A percentile compares a stretch with the other conserved stretches of the same genome.
These are phyloP conservation scores for Suillia variegata DNA, from an alignment of 2,888 invertebrate genomes.

Conservation along the genomic window DNA sequence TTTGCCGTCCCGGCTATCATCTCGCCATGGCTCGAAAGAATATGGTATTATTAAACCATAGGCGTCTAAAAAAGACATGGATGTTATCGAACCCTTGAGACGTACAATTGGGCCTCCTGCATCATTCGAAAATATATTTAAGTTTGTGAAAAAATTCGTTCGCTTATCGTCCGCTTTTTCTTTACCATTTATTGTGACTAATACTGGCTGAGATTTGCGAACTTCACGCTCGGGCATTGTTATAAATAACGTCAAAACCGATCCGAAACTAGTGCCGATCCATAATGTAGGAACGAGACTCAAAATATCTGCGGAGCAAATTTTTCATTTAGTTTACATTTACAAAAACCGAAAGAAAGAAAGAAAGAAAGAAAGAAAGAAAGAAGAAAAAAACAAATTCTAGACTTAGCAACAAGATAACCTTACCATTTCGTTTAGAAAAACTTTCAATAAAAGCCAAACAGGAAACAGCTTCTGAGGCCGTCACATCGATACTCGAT, in stretches of 20 bases:
- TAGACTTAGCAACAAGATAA: conserved; percentile 4
- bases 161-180: too few relatives aligned
- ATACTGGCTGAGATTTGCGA: conserved; percentile 83
- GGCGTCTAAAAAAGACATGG: conserved; percentile 95
- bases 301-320: conserved; percentile 73
- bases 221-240: conserved; percentile 80
- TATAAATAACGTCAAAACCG: conserved; percentile 91
- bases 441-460: conserved; percentile 95
- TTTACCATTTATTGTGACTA: conserved; percentile 86
- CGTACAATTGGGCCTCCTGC: conserved; percentile 94
- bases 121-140: too few relatives aligned
- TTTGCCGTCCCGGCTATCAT: conserved; percentile 71
- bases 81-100: conserved; percentile 92
- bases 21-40: conserved; percentile 91
- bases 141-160: too few relatives aligned
- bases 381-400: not conserved
- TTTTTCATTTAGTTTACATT: too few relatives aligned
- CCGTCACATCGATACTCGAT: conserved; percentile 97
- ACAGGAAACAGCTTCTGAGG: conserved; percentile 94
- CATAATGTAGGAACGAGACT: conserved; percentile 88
- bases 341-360: conserved; percentile 24
- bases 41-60: conserved; percentile 90
- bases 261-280: conserved; percentile 97
- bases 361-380: too few relatives aligned
- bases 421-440: conserved; percentile 89